phyloP scores from a whole-genome alignment of 2,797 vertebrate species.

The Myotis planiceps region DNA sequence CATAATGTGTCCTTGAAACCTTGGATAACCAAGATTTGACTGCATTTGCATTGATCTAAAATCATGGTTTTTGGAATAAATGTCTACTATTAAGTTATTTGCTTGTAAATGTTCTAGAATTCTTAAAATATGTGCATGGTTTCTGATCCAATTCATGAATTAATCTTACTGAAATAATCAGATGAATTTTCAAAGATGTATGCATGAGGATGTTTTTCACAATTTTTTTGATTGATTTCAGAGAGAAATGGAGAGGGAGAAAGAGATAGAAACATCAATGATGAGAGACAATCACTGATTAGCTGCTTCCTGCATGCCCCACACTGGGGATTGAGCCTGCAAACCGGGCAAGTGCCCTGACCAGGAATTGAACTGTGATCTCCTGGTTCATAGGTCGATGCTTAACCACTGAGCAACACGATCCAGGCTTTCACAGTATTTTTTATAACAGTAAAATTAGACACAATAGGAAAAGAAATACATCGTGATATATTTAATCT shows the following conservation, averaged over 20 bases:
- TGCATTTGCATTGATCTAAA: background rate
- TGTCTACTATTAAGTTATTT: background rate
- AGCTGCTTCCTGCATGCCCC: too few species aligned
- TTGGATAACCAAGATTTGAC: background rate
- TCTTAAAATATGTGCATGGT: background rate
- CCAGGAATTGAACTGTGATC: too few species aligned
- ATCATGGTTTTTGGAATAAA: background rate
- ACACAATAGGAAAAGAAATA: background rate
- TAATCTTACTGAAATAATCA: constrained; percentile 26
- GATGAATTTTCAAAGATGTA: constrained; percentile 14
- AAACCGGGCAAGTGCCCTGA: too few species aligned
- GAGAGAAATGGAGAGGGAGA: too few species aligned
- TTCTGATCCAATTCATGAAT: background rate
- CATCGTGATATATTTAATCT: background rate
- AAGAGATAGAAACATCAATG: too few species aligned
- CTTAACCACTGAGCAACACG: too few species aligned
- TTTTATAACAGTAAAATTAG: constrained; percentile 9
- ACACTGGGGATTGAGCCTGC: too few species aligned
- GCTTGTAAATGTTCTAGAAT: background rate
- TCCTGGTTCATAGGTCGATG: too few species aligned
- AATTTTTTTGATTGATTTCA: too few species aligned
- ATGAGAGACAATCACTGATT: too few species aligned
- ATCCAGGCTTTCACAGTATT: background rate
- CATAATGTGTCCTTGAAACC: background rate
- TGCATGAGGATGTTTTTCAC: background rate